Evolutionary conservation across 2,113 vertebrate species (phyloP), one percentile per base, ranked within the genome.

Genomic region (Corvus moneduloides): DNA sequence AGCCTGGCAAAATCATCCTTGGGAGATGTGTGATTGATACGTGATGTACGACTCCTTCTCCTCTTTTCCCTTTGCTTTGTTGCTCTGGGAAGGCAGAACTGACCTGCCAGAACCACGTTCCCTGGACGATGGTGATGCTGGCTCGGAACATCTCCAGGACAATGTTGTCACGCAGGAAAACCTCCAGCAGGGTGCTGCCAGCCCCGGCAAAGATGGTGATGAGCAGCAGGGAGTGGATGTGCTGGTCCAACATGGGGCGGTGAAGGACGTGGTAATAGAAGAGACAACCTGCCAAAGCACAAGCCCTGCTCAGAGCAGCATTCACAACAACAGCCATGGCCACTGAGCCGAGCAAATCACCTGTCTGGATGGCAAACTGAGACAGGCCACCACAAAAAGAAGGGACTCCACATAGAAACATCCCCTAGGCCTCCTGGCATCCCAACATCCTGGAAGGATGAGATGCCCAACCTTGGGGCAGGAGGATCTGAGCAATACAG

Each of bases 31-130:
- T 1, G 21, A 56, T 51, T 73, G 86, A 54, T 28, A 7, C 0
- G 0, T 30, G 54, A 77, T 9, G 33, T 12, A 44, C 4, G 2
- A 67, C 56, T 51, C 4, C 39, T 41, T 7, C 1, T 52, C 37
- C 67, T 37, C 73, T 27, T 71, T 37, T 6, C 43, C 67, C 55
- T 2, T 13, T 4, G 23, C 41, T 37, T 51, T 7, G 0, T 14
- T 15, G 32, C 44, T 61, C 61, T 32, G 33, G 48, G 32, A 4
- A 32, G 61, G 75, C 43, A 72, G 51, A 55, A 90, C 93, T 52
- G 83, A 99, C 99, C 99, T 99, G 99, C 98, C 98, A 99, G 97
- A 99, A 99, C 99, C 99, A 99, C 0, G 99, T 98, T 28, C 99
- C 99, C 92, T 99, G 99, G n/a, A 99, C 90, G n/a, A 99, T 97